Evolutionary conservation across 2,797 vertebrate genomes (phyloP), one percentile per base, ranked within the genome.

Genomic region (Netta rufina): DNA sequence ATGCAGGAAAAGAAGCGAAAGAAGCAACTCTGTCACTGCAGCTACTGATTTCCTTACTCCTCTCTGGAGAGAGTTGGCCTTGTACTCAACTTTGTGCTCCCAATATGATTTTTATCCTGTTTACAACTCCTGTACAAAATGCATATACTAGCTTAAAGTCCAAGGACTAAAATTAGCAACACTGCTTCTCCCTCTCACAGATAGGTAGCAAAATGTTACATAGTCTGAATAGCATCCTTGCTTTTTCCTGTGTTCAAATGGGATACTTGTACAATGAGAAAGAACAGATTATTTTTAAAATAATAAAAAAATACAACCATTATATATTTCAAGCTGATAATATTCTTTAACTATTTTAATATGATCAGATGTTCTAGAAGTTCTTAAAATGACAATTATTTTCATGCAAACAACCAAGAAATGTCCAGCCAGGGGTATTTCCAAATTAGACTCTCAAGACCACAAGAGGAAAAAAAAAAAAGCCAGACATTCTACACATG

Each of bases 381-480:
- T 36, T 19, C 41, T 85, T 56, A 57, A 87, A 93, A 84, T 57
- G 5, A 47, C 15, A 71, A 67, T 32, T 64, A 53, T 43, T 91
- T 84, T 84, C 83, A 84, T 56, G 56, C 66, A 93, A 95, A 79
- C 56, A 62, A 56, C 13, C 21, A 85, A 71, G 67, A 89, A 89
- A 79, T 14, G 41, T 33, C 86, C 58, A 86, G 28, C 4, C 64
- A 76, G 21, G n/a, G 49, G 30, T 62, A 80, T n/a, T 91, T 91
- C 36, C 32, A 88, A 65, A 85, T 80, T 45, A 81, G 72, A 83
- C 21, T 66, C 28, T 27, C 21, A 87, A 73, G 39, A 74, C 2
- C 30, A 90, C 30, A 85, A 9, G 18, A 45, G 18, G 43, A 45
- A 19, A 47, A 93, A 92, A 49, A 47, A 79, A 21, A 70, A 94